Conservation (phyloP, 2,797 vertebrate species). For the Gymnocypris eckloni region DNA sequence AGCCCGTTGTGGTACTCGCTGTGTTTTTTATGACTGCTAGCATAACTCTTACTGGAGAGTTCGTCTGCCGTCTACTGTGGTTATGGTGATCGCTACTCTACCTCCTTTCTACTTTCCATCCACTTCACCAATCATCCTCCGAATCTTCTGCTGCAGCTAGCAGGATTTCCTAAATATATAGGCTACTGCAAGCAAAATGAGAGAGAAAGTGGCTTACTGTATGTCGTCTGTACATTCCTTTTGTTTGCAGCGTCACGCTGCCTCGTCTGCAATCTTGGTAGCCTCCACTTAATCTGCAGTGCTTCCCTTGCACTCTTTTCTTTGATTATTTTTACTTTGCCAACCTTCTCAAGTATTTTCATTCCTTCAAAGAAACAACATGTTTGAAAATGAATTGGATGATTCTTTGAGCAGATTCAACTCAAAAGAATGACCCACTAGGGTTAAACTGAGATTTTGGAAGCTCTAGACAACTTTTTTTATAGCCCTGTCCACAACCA, state of each 20-base stretch:
- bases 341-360: not conserved
- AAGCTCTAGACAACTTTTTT: too few species aligned
- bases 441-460: not conserved
- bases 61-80: not conserved
- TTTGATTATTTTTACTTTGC: not conserved
- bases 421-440: not conserved
- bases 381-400: not conserved
- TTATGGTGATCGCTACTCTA: constrained; percentile 22
- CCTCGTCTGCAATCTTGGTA: not conserved
- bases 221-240: not conserved
- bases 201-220: not conserved
- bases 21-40: constrained; percentile 35
- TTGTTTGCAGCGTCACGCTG: not conserved
- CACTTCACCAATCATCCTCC: not conserved
- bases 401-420: not conserved
- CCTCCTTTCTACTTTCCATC: not conserved
- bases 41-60: constrained; percentile 6
- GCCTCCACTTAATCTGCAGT: not conserved
- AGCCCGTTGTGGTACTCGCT: not conserved
- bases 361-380: not conserved
- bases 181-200: not conserved
- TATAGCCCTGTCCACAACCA: not conserved
- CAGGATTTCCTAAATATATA: not conserved
- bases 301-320: not conserved
- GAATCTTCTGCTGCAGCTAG: constrained; percentile 5